Evolutionary conservation across 1,140 invertebrate genomes (phyloP).

Genomic region (Ladona fulva): DNA sequence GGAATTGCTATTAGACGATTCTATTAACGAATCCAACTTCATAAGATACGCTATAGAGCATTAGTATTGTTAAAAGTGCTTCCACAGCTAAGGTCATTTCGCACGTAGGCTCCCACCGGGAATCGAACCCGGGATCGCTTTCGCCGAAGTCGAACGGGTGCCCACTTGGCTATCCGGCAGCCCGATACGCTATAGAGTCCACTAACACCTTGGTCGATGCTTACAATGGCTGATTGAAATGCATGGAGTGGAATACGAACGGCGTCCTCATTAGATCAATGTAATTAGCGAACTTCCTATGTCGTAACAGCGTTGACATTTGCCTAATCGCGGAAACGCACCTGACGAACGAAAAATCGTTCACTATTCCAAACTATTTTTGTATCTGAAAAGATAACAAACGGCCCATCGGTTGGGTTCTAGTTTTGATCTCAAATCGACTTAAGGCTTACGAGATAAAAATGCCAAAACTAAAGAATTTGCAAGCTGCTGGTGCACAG

Average conservation of each 20-base stretch:
- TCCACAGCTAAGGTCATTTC: too few relatives aligned
- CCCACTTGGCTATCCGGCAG: too few relatives aligned
- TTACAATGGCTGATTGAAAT: background rate
- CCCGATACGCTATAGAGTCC: too few relatives aligned
- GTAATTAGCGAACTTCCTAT: background rate
- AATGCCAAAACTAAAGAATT: background rate
- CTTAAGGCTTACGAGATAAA: background rate
- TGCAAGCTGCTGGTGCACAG: background rate
- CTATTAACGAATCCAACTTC: too few relatives aligned
- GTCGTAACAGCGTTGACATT: background rate
- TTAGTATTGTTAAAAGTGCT: too few relatives aligned
- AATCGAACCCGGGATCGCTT: too few relatives aligned
- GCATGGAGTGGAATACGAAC: background rate
- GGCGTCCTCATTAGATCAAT: background rate
- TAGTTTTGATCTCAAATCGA: background rate
- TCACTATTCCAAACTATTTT: background rate
- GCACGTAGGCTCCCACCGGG: too few relatives aligned
- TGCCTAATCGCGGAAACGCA: background rate
- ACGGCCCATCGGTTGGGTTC: background rate
- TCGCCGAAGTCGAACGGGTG: too few relatives aligned
- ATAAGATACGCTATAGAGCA: too few relatives aligned
- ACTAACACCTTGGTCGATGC: background rate
- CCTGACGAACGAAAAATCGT: background rate
- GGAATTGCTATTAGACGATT: too few relatives aligned
- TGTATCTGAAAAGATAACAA: background rate